Evolutionary conservation across 2,113 vertebrate genomes (phyloP).

Genomic region (Hippoglossus stenolepis): DNA sequence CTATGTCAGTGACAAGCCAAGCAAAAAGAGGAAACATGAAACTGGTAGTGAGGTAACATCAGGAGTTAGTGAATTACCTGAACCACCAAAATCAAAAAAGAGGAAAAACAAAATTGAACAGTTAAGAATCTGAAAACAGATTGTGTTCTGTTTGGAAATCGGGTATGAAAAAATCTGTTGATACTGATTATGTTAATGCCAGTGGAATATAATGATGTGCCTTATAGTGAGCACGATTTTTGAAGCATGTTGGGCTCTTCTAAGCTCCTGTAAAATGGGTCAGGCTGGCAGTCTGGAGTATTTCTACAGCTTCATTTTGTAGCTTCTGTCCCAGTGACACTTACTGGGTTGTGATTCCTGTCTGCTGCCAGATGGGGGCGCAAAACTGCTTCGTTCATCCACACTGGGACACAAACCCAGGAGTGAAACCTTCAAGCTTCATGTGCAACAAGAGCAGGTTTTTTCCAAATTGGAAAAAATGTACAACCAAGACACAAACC

Average conservation of each 20-base stretch:
- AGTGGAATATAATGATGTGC: conserved; percentile 3
- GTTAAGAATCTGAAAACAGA: conserved; percentile 20
- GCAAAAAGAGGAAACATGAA: conserved; percentile 86
- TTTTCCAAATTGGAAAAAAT: background rate
- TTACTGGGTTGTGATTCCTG: conserved; percentile 26
- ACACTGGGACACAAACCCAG: background rate
- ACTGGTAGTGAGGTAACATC: conserved; percentile 39
- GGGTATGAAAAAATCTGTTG: background rate
- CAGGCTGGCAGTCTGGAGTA: background rate
- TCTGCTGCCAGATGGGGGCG: conserved; percentile 54
- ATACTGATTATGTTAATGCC: background rate
- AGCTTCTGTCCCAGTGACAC: too few species aligned
- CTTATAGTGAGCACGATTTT: conserved; percentile 1
- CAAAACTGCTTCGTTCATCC: conserved; percentile 18
- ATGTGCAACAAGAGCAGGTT: background rate
- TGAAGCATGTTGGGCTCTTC: background rate
- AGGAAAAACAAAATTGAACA: conserved; percentile 67
- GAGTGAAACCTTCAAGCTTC: background rate
- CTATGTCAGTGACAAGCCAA: conserved; percentile 85
- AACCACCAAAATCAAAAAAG: conserved; percentile 83
- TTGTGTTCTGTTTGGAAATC: background rate
- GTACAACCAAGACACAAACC: background rate
- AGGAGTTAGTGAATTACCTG: conserved; percentile 25
- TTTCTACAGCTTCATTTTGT: background rate
- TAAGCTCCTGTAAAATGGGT: background rate